Evolutionary conservation across 1,140 invertebrate species (phyloP).

Genomic region (Solen grandis): DNA sequence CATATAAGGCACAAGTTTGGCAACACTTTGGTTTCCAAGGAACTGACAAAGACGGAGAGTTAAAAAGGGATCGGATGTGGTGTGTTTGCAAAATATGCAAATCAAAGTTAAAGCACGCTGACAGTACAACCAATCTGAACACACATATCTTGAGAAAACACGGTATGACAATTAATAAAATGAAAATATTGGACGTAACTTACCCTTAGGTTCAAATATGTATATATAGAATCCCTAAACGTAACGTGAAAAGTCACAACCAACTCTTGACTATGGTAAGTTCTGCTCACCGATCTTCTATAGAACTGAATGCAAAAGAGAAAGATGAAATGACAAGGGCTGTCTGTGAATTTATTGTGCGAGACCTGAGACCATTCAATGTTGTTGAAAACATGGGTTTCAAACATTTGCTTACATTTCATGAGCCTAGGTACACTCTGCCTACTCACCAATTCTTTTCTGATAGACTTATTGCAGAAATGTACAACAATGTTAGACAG

Average conservation of each 20-base stretch:
- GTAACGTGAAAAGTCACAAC: constrained; percentile 2
- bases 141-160: too few relatives aligned
- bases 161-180: too few relatives aligned
- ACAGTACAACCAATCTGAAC: constrained; percentile 10
- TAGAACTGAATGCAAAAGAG: constrained; percentile 9
- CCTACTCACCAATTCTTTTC: constrained; percentile 3
- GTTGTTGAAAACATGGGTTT: constrained; percentile 3
- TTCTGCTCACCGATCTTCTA: constrained; percentile 5
- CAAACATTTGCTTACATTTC: too few relatives aligned
- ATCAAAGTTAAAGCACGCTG: not conserved
- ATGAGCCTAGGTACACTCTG: too few relatives aligned
- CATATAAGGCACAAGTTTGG: not conserved
- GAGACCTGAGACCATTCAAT: constrained; percentile 5
- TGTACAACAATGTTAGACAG: too few relatives aligned
- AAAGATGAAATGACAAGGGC: constrained; percentile 18
- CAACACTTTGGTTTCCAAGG: not conserved
- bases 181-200: constrained; percentile 3
- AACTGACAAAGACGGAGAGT: not conserved
- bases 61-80: not conserved
- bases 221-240: not conserved
- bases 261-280: constrained; percentile 13
- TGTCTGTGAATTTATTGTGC: constrained; percentile 19
- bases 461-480: constrained; percentile 1
- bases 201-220: not conserved
- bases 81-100: constrained; percentile 10